Base-by-base conservation (phyloP, 37 sponge, comb jelly and placozoan species). In the Tethya wilhelma region DNA sequence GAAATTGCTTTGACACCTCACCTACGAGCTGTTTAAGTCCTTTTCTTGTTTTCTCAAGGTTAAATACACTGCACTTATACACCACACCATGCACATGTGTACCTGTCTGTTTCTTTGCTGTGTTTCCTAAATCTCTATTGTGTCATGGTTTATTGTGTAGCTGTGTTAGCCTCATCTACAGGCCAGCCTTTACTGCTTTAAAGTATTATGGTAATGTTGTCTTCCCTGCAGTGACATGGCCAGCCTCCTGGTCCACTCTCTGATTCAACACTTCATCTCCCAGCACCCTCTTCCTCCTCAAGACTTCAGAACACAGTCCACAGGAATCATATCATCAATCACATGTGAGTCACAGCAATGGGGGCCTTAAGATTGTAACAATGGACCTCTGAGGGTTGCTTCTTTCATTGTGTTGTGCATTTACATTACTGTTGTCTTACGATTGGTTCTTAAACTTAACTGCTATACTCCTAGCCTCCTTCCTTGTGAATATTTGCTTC, bases 321-420 rank as follows among this genome's bases (percentile, higher is more conserved):
- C 77, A 14, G 87, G 87, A n/a, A 43, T 93, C 28, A 29, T 90
- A 29, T 93, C 94, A 7, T 86, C 87, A 32, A 45, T 90, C 44
- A 84, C 87, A 72, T 74, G 89, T 88, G 26, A 56, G 53, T 49
- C 14, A 14, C 14, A 14, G 53, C 14, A 14, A 14, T 49, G 53
- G 53, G 53, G 53, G n/a, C n/a, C n/a, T n/a, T n/a, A n/a, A n/a
- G n/a, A n/a, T n/a, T n/a, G n/a, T n/a, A n/a, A n/a, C n/a, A n/a
- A n/a, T n/a, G n/a, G n/a, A n/a, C n/a, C n/a, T n/a, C n/a, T n/a
- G n/a, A n/a, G n/a, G n/a, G n/a, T n/a, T n/a, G n/a, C n/a, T n/a
- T n/a, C n/a, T n/a, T n/a, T n/a, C n/a, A n/a, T n/a, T n/a, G n/a
- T n/a, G n/a, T n/a, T n/a, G n/a, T n/a, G n/a, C n/a, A n/a, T n/a